phyloP scores from a whole-genome alignment of 2,888 invertebrate species.

The Dryococelus australis region DNA sequence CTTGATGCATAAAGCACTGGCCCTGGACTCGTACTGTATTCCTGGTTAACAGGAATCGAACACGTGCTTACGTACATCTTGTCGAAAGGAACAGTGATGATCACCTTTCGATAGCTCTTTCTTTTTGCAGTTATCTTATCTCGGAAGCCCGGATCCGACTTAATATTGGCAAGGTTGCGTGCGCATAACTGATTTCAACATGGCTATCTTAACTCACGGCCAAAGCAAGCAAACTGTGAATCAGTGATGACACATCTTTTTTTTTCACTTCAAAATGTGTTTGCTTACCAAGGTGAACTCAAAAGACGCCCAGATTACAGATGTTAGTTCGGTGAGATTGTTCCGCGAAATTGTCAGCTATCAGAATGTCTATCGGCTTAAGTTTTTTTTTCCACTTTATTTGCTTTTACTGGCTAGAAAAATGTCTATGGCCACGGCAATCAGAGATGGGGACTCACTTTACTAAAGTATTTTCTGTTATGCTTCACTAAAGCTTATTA shows the following conservation, averaged over 20 bases:
- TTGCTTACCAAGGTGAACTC: not conserved
- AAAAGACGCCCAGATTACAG: not conserved
- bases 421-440: too few relatives aligned
- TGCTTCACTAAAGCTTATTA: too few relatives aligned
- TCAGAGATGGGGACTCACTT: too few relatives aligned
- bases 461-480: too few relatives aligned
- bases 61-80: not conserved
- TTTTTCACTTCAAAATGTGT: not conserved
- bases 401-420: too few relatives aligned
- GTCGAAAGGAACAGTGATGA: not conserved
- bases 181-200: not conserved
- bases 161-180: slow-evolving; percentile 1
- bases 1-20: not conserved
- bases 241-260: not conserved
- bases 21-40: not conserved
- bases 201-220: not conserved
- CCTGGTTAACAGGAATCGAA: not conserved
- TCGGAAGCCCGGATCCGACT: not conserved
- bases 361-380: too few relatives aligned
- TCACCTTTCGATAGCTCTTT: not conserved
- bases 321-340: not conserved
- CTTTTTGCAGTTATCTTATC: not conserved
- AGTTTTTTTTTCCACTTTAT: too few relatives aligned
- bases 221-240: not conserved
- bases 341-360: not conserved